Evolutionary conservation across 2,888 invertebrate species (phyloP), one percentile per base, ranked within the genome.

Genomic region (Tachystola acroxantha): DNA sequence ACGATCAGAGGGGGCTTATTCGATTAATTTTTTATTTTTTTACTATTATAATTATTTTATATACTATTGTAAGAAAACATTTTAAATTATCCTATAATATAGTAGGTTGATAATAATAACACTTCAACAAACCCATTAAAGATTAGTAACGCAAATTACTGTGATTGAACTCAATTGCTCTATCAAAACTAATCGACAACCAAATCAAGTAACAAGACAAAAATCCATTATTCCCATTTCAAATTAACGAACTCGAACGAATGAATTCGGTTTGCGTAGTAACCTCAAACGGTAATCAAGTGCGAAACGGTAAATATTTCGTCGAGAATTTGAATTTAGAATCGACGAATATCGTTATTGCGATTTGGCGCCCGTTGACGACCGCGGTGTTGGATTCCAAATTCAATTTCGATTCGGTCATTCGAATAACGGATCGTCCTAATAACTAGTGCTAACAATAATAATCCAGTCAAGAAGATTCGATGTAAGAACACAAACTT

Each of bases 281-380:
- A 10, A 9, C 33, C 11, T 19, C 28, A 5, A 36, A 28, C 10
- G 34, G 27, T n/a, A n/a, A n/a, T n/a, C n/a, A n/a, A n/a, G 32
- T 12, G 38, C 36, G 26, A 40, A 35, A 42, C 41, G 22, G 28
- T 42, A 33, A 37, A 36, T 37, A 42, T 32, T 39, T 29, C 26
- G 34, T 10, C n/a, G 7, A 14, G 30, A 31, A 24, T 37, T 37
- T 14, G 20, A 40, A 39, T 33, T 34, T 31, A 7, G 35, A 42
- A 38, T 11, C 14, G 10, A 25, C 32, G 37, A 32, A 35, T 33
- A 36, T 38, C 39, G 30, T 35, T 30, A 28, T 26, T 25, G 26
- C 34, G 31, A 38, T 37, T 39, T 41, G 24, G 16, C 40, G 27
- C 32, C 22, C 13, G 11, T 24, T 10, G 20, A 11, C 32, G 19